Conservation (phyloP, 2,888 invertebrate species). For the Polyploca ridens region DNA sequence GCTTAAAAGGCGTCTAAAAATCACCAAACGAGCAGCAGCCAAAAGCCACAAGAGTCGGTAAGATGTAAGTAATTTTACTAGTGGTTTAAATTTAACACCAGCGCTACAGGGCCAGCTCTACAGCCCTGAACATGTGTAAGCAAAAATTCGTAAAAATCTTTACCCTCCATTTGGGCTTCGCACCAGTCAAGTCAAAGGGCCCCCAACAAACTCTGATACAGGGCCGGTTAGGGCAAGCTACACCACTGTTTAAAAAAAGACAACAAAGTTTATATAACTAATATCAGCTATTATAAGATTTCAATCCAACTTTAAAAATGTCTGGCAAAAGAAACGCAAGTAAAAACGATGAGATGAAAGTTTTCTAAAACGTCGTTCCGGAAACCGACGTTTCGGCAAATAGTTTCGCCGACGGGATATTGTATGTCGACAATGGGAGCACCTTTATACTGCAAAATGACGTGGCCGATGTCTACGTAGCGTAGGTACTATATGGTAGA, state of each 20-base stretch:
- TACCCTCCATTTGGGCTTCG: too few relatives aligned
- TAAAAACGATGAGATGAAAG: neutral
- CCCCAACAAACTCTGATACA: too few relatives aligned
- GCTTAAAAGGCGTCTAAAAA: too few relatives aligned
- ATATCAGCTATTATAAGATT: neutral
- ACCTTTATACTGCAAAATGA: constrained; percentile 1
- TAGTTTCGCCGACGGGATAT: constrained; percentile 8
- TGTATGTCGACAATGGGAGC: constrained; percentile 9
- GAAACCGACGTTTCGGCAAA: constrained; percentile 4
- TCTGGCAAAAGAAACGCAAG: neutral
- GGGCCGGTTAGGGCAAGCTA: too few relatives aligned
- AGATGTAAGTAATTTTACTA: too few relatives aligned
- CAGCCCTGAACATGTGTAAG: too few relatives aligned
- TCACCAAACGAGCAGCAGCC: too few relatives aligned
- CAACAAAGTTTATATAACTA: neutral
- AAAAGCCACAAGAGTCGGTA: too few relatives aligned
- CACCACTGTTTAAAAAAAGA: neutral
- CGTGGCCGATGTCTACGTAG: neutral
- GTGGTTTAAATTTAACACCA: too few relatives aligned
- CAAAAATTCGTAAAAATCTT: too few relatives aligned
- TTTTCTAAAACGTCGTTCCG: constrained; percentile 10
- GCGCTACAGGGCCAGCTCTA: too few relatives aligned
- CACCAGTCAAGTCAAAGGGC: too few relatives aligned
- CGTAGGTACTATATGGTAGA: neutral
- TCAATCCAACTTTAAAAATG: neutral